A percentile compares a stretch with the other conserved stretches of the same genome.
phyloP scores from a whole-genome alignment of 2,888 invertebrate species.

The Stegana nigrithorax region DNA sequence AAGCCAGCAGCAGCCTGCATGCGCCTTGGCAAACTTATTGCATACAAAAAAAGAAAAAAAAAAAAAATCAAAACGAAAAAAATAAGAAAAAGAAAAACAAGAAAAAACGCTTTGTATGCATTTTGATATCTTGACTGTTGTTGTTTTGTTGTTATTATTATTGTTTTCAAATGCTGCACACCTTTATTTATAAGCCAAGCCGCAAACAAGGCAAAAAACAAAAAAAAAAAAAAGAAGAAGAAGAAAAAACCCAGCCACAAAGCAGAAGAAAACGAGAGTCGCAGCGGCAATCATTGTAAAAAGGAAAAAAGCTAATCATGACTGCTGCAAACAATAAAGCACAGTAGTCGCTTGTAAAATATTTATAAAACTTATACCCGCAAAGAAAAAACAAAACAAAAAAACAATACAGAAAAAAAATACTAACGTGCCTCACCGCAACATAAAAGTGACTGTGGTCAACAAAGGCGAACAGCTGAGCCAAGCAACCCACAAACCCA shows the following conservation, averaged over 20 bases:
- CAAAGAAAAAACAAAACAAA: not conserved
- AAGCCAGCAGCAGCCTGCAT: no score
- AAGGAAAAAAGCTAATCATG: no score
- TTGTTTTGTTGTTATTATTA: not conserved
- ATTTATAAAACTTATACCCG: not conserved
- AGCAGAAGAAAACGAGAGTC: no score
- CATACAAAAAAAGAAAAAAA: not conserved
- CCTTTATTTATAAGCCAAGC: conserved; percentile 5
- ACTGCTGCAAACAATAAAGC: conserved; percentile 10
- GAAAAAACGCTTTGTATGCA: not conserved
- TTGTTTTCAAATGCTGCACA: conserved; percentile 2
- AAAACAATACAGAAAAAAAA: not conserved
- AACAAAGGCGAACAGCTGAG: not conserved
- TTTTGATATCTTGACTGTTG: not conserved
- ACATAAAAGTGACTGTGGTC: not conserved
- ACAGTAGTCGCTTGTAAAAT: conserved; percentile 6
- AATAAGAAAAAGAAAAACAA: not conserved
- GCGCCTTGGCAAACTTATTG: no score
- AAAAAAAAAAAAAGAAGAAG: not conserved
- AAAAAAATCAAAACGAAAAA: not conserved
- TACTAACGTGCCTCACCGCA: no score
- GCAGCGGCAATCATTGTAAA: no score
- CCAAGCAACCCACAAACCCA: not conserved
- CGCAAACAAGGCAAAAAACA: not conserved
- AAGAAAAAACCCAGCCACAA: no score